These are phyloP conservation scores for Plotosus lineatus DNA, from an alignment of 2,113 vertebrate species.

Conservation along the genomic window DNA sequence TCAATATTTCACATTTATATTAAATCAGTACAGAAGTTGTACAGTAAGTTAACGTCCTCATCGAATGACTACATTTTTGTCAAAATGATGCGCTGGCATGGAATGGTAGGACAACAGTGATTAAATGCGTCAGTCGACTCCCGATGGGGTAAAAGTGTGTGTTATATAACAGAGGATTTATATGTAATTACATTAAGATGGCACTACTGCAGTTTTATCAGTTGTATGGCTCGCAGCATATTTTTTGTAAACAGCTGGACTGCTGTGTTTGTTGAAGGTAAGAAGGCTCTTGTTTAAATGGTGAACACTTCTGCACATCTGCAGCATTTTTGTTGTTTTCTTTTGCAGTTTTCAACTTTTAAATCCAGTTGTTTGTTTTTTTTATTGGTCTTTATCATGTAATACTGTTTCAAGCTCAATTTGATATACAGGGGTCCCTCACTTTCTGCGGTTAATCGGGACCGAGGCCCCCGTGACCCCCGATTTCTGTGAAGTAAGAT, in stretches of 20 bases:
- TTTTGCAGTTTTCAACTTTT: neutral
- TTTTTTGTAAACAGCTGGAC: constrained; percentile 27
- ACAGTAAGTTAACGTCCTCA: no score
- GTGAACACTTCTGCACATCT: neutral
- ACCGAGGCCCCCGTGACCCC: no score
- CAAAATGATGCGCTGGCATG: neutral
- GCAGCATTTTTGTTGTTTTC: neutral
- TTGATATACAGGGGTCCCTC: neutral
- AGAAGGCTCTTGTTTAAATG: neutral
- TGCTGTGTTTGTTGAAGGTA: constrained; percentile 1
- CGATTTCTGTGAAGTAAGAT: no score
- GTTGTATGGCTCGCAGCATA: neutral
- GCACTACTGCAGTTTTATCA: neutral
- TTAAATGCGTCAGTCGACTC: neutral
- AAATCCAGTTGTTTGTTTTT: neutral
- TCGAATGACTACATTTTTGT: no score
- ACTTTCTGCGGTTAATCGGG: no score
- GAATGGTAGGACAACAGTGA: constrained; percentile 4
- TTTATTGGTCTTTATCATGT: neutral
- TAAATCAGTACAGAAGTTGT: no score
- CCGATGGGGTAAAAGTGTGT: neutral
- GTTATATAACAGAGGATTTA: neutral
- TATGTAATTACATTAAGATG: neutral
- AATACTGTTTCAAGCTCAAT: neutral
- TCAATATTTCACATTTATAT: no score